Evolutionary conservation across 2,113 vertebrate genomes (phyloP).

Genomic region (Mixornis gularis): DNA sequence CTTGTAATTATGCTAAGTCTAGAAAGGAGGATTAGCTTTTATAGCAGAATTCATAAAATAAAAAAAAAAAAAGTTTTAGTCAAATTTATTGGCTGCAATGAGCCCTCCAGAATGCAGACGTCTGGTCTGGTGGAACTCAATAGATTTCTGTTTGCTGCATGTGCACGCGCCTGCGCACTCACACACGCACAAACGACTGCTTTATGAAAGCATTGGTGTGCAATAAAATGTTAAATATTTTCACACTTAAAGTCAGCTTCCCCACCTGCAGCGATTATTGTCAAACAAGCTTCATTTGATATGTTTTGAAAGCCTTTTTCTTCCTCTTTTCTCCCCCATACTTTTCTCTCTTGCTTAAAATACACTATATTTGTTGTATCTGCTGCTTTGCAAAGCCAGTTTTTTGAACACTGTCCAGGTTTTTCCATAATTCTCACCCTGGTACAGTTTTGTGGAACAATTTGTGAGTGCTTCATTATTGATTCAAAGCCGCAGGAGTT

Average conservation of each 20-base stretch:
- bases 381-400: not conserved
- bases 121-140: conserved; percentile 77
- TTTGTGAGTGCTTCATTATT: conserved; percentile 1
- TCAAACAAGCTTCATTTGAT: not conserved
- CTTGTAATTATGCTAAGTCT: conserved; percentile 77
- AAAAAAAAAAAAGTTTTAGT: conserved; percentile 52
- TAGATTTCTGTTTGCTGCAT: conserved; percentile 70
- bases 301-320: conserved; percentile 11
- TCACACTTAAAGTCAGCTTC: conserved; percentile 51
- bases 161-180: not conserved
- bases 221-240: conserved; percentile 64
- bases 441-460: not conserved
- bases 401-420: not conserved
- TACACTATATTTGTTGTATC: not conserved
- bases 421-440: not conserved
- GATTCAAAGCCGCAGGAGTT: not conserved
- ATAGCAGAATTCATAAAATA: conserved; percentile 74
- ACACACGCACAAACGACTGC: not conserved
- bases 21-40: conserved; percentile 77
- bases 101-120: conserved; percentile 76
- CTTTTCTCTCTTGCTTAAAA: not conserved
- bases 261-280: not conserved
- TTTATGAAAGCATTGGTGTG: conserved; percentile 47
- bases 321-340: not conserved
- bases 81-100: conserved; percentile 80